Evolutionary conservation across 1,140 invertebrate genomes (phyloP), one percentile per base, ranked within the genome.

Genomic region (Oncopeltus fasciatus): DNA sequence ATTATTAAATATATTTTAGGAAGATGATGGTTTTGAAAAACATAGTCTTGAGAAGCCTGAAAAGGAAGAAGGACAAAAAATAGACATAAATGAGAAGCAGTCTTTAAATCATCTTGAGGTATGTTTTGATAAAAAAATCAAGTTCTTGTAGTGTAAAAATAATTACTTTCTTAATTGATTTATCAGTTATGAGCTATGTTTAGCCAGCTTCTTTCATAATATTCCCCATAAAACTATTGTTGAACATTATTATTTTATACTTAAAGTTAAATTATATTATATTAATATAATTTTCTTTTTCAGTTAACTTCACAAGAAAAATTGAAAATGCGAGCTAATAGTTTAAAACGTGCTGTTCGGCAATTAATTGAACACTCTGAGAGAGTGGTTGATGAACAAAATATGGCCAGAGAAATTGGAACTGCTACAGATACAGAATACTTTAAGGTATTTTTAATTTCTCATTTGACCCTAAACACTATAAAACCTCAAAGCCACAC

Each of bases 301-400:
- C 51, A 66, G 64, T 18, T 63, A 5, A 51, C 31, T 27, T 51
- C 49, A 21, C 63, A 67, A 63, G 66, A 68, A 43, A 64, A 74
- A 33, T 71, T 74, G 49, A 70, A 67, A 44, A 70, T 72, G 60
- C 69, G 85, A 57, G 84, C 84, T 1, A 80, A 94, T 71, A 95
- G 91, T 75, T 80, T 95, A 63, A 93, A 94, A 69, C 84, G 87
- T 68, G 91, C 90, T 53, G 82, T 95, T 29, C 79, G 87, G 66
- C 85, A 83, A 73, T 81, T 93, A 24, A 83, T 91, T 27, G 87
- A 91, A 69, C 85, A 90, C 69, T 85, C 86, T 1, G 88, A 91
- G 68, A 76, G 79, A 72, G 76, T 75, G 59, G 75, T 77, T 56
- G 83, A 80, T 65, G 83, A 79, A 68, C 81, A 76, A 68, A 80